Percentiles rank a stretch among this genome's conserved stretches.
These are phyloP conservation scores for Campoletis sonorensis DNA, from an alignment of 1,140 invertebrate genomes.

Conservation along the genomic window DNA sequence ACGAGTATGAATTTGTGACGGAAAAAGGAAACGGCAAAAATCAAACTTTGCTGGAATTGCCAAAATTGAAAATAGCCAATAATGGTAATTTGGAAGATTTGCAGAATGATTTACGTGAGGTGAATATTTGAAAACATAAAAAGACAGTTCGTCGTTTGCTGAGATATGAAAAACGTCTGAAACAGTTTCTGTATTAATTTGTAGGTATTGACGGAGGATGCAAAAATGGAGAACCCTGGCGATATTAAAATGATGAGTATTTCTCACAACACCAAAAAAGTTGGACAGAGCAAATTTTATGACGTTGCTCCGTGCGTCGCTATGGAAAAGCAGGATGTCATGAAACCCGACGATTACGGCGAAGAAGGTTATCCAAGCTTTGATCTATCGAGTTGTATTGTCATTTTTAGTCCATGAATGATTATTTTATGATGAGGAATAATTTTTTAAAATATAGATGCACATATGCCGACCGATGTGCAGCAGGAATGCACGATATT, in stretches of 20 bases:
- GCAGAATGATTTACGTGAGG: slow-evolving; percentile 84
- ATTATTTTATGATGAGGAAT: background rate
- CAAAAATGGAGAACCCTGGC: slow-evolving; percentile 70
- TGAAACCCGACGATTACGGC: slow-evolving; percentile 85
- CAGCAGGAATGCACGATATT: slow-evolving; percentile 94
- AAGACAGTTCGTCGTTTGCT: background rate
- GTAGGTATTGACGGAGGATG: slow-evolving; percentile 72
- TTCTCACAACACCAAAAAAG: slow-evolving; percentile 65
- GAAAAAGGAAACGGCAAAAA: slow-evolving; percentile 71
- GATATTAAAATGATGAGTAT: slow-evolving; percentile 61
- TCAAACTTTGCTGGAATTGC: slow-evolving; percentile 75
- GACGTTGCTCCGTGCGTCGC: slow-evolving; percentile 67
- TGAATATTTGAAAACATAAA: slow-evolving; percentile 62
- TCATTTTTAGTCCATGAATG: background rate
- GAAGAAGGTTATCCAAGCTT: slow-evolving; percentile 78
- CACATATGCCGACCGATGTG: slow-evolving; percentile 82
- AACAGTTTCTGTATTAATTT: background rate
- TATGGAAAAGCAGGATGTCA: slow-evolving; percentile 85
- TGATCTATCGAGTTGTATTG: background rate
- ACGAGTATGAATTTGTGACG: slow-evolving; percentile 89
- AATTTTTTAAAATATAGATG: slow-evolving; percentile 56
- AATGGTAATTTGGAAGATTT: slow-evolving; percentile 86
- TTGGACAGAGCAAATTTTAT: slow-evolving; percentile 75
- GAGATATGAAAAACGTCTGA: no score
- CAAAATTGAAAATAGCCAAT: slow-evolving; percentile 85